Evolutionary conservation across 2,797 vertebrate species (phyloP), one percentile per base, ranked within the genome.

Genomic region (Myoxocephalus aenaeus): DNA sequence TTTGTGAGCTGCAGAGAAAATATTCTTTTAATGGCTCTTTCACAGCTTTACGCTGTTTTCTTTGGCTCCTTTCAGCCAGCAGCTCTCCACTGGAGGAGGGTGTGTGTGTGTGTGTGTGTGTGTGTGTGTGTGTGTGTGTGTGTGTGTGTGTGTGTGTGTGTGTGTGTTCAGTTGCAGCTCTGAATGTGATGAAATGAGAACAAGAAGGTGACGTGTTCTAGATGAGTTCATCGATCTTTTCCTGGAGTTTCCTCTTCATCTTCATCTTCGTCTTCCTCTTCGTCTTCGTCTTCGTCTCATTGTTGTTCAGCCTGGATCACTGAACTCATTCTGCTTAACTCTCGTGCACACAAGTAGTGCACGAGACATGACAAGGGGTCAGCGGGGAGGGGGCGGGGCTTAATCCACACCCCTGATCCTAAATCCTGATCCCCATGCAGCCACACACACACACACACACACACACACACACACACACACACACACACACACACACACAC

Each of bases 21-120:
- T 95, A 94, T 94, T 94, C 90, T 94, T 95, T 94, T 93, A 94
- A 94, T 92, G 89, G 86, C 86, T 92, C 93, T 90, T 93, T 90
- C 89, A 92, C 89, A 87, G 85, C 88, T 86, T 77, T 86, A 69
- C 64, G 78, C 86, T 91, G 91, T 89, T 93, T 94, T 94, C 90
- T 87, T 90, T 10, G 65, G 75, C 32, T 57, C 65, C 78, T 82
- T 90, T 91, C 83, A 89, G 46, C 40, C 40, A 15, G 40, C 40
- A 42, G 40, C 40, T 42, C 40, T 42, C 4, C 40, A 42, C 40
- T 20, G 46, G 46, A 13, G 46, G 38, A 3, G 38, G 4, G 38
- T 40, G n/a, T n/a, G n/a, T n/a, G n/a, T n/a, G n/a, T n/a, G n/a
- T n/a, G n/a, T n/a, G n/a, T n/a, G n/a, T n/a, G n/a, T n/a, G n/a